Conservation (phyloP, 2,113 vertebrate species). For the Grus americana region DNA sequence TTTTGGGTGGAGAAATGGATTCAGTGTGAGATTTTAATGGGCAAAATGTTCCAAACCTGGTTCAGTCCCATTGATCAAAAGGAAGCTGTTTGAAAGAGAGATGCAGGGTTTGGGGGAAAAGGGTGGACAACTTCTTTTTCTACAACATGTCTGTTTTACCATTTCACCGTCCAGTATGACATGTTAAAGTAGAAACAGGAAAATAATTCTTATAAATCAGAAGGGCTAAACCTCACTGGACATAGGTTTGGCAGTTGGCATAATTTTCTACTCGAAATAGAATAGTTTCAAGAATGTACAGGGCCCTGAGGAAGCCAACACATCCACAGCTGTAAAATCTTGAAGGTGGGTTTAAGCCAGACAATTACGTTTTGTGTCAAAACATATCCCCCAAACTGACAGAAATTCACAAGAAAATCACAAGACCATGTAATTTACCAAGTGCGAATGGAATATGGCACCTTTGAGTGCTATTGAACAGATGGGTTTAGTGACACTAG, state of each 20-base stretch:
- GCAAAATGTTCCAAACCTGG: not conserved
- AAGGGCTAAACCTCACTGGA: not conserved
- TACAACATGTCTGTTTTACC: not conserved
- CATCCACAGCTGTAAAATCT: not conserved
- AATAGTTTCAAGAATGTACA: not conserved
- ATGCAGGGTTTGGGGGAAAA: not conserved
- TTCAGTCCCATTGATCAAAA: not conserved
- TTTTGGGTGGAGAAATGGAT: not conserved
- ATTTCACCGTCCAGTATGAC: not conserved
- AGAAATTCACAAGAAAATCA: not conserved
- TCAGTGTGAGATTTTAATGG: not conserved
- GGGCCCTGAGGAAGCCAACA: not conserved
- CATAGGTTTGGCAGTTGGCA: not conserved
- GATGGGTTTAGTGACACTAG: not conserved
- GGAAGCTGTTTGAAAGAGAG: not conserved
- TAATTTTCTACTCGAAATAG: not conserved
- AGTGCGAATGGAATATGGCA: not conserved
- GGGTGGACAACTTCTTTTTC: not conserved
- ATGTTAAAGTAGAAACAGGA: not conserved
- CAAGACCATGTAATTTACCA: not conserved
- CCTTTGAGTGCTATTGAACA: not conserved
- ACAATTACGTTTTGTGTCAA: not conserved
- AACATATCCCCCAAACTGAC: not conserved
- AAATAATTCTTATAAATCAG: not conserved
- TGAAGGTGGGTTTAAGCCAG: not conserved